Base-by-base conservation (phyloP, 2,888 invertebrate species). In the Nephrotoma guestfalica region DNA sequence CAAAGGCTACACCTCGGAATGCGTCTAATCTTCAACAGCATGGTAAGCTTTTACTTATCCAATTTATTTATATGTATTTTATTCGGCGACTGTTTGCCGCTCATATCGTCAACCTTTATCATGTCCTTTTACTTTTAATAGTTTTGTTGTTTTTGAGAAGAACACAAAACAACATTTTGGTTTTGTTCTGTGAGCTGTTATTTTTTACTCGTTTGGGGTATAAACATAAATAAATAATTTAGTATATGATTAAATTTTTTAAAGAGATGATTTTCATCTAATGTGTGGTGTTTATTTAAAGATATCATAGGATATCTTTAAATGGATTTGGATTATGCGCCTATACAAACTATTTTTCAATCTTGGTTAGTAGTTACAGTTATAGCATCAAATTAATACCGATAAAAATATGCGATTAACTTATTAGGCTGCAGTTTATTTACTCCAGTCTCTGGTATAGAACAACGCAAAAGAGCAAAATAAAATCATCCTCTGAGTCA, bases 1-100 rank as follows among this genome's bases (percentile, higher is more conserved):
- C 87, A 1, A 87, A 87, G 84, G 86, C 86, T 43, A 87, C 87
- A 84, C 86, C 87, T 30, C 45, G 87, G 18, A 85, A 85, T 85
- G 18, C 43, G 2, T 43, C 85, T 43, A 85, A 85, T 42, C 43
- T 85, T 43, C 85, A 85, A 43, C 85, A 85, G 43, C 85, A 85
- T 85, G 85, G 85, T 85, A 85, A 43, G 85, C 43, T 42, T 85
- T 11, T 13, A 57, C 18, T 57, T 57, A 15, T 9, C 18, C 5
- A 15, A 15, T 57, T 57, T 57, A 15, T 9, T 57, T n/a, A 6
- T 43, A 15, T 9, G 11, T 83, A 83, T 83, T 83, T 40, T 83
- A 83, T 83, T 5, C n/a, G 83, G 41, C 83, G 41, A 40, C 41
- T 41, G 13, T n/a, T n/a, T 41, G 83, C 83, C 83, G 83, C 41